Percentiles rank a stretch among this genome's conserved stretches.
Evolutionary conservation across 2,888 invertebrate species (phyloP).

Genomic region (Plebejus anna): DNA sequence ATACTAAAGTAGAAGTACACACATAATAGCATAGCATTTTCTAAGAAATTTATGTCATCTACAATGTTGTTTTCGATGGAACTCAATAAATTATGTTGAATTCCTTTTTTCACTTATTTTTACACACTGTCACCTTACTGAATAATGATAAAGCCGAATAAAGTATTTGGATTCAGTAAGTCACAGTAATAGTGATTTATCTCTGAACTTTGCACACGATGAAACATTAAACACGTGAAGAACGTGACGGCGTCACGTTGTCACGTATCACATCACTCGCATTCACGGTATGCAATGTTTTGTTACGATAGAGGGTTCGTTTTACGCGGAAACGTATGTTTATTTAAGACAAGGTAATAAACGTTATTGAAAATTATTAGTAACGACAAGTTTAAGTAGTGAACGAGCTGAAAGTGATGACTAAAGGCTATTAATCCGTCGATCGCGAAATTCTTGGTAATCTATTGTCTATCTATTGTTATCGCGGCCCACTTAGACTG

Average conservation of each 20-base stretch:
- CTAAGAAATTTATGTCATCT: neutral
- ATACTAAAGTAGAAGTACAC: no score
- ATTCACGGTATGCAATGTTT: neutral
- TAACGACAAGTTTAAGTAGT: no score
- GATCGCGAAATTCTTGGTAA: no score
- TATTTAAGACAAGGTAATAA: no score
- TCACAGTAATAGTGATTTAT: constrained; percentile 3
- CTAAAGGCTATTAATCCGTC: no score
- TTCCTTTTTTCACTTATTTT: neutral
- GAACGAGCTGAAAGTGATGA: no score
- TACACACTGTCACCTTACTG: neutral
- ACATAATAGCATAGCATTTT: no score
- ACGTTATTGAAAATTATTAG: neutral
- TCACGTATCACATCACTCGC: constrained; percentile 4
- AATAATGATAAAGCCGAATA: neutral
- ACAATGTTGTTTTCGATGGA: neutral
- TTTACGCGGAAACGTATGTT: neutral
- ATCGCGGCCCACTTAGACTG: no score
- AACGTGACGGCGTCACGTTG: neutral
- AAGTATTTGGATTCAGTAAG: neutral
- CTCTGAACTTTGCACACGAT: neutral
- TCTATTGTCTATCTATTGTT: no score
- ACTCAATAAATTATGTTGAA: neutral
- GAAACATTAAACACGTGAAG: constrained; percentile 1
- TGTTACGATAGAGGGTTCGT: neutral